A percentile compares a stretch with the other conserved stretches of the same genome.
Conservation (phyloP, 2,113 vertebrate species). For the Silurus meridionalis region DNA sequence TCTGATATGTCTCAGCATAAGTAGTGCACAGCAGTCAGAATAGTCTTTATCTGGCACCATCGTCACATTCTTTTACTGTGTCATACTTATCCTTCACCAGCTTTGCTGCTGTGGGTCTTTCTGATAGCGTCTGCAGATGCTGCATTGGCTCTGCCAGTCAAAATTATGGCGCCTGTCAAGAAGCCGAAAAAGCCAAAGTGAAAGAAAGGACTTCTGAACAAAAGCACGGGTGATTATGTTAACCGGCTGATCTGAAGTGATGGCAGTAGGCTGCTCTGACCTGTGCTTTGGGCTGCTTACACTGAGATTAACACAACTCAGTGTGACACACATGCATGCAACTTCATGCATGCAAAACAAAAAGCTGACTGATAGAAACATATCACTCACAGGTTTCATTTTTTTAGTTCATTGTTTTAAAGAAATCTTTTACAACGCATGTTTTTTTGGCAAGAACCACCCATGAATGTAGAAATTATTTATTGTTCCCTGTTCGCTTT, state of each 20-base stretch:
- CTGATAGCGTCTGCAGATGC: constrained; percentile 63
- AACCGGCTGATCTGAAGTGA: not conserved
- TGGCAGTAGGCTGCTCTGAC: not conserved
- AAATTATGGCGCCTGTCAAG: constrained; percentile 62
- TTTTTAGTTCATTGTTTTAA: not conserved
- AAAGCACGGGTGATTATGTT: not conserved
- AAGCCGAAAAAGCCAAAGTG: not conserved
- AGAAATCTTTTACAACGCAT: not conserved
- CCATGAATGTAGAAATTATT: not conserved
- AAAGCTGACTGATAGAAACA: not conserved
- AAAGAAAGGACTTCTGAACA: not conserved
- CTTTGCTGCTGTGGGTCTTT: constrained; percentile 63
- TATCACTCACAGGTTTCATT: not conserved
- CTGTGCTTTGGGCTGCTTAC: not conserved
- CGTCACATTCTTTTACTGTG: constrained; percentile 68
- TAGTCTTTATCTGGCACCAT: constrained; percentile 67
- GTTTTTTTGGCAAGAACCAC: not conserved
- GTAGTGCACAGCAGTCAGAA: constrained; percentile 65
- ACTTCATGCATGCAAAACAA: not conserved
- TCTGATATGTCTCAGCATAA: constrained; percentile 74
- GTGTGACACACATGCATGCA: not conserved
- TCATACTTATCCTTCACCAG: constrained; percentile 65
- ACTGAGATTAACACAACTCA: not conserved
- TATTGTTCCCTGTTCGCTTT: not conserved
- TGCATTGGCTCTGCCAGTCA: constrained; percentile 61